Conservation (phyloP, 2,797 vertebrate genomes). For the Aselliscus stoliczkanus region DNA sequence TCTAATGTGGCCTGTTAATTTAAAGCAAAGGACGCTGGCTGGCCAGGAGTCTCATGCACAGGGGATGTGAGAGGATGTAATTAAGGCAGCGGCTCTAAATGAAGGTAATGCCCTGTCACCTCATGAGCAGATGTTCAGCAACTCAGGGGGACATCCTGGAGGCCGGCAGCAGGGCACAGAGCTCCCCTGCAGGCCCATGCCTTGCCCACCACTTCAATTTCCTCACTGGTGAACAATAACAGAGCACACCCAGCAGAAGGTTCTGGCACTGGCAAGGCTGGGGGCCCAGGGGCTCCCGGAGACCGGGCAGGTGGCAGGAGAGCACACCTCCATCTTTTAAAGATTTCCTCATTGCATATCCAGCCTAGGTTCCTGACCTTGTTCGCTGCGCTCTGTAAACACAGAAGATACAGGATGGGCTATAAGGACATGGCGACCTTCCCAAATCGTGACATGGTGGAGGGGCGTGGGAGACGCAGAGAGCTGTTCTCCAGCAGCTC, state of each 20-base stretch:
- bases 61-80: conserved; percentile 48
- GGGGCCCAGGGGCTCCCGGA: neutral
- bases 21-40: conserved; percentile 36
- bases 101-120: conserved; percentile 51
- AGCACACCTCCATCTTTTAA: neutral
- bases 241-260: neutral
- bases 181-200: neutral
- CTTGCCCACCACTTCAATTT: neutral
- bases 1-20: conserved; percentile 53
- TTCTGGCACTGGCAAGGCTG: neutral
- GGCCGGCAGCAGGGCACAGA: neutral
- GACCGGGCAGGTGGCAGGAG: neutral
- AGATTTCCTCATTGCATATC: neutral
- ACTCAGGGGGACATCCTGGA: conserved; percentile 22
- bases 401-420: neutral
- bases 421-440: neutral
- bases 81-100: conserved; percentile 47
- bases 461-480: neutral
- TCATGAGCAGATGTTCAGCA: conserved; percentile 35
- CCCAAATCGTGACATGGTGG: neutral
- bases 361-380: neutral
- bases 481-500: neutral
- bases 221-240: neutral
- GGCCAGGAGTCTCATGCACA: conserved; percentile 20
- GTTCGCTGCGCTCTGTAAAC: conserved; percentile 1